Evolutionary conservation across 2,113 vertebrate species (phyloP).

Genomic region (Anser brachyrhynchus): DNA sequence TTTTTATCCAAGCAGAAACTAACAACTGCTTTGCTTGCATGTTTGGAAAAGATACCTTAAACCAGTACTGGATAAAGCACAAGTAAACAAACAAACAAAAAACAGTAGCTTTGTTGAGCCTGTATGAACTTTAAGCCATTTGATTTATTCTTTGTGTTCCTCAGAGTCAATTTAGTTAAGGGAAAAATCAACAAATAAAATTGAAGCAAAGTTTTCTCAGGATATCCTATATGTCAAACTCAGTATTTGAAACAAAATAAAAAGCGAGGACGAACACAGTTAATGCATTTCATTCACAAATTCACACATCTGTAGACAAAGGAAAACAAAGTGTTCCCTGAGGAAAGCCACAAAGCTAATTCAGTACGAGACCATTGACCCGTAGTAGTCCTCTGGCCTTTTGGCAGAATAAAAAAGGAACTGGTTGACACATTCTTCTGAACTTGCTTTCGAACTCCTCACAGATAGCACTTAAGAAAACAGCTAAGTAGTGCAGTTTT

Average conservation of each 20-base stretch:
- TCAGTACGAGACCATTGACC: not conserved
- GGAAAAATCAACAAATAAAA: not conserved
- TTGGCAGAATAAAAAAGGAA: not conserved
- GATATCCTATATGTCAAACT: not conserved
- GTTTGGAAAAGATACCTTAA: not conserved
- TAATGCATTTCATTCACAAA: not conserved
- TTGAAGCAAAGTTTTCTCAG: not conserved
- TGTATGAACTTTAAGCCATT: not conserved
- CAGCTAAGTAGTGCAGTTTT: not conserved
- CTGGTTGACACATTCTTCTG: not conserved
- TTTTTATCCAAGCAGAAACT: not conserved
- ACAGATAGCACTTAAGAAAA: not conserved
- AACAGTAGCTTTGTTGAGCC: not conserved
- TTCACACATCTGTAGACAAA: not conserved
- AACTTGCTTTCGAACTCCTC: not conserved
- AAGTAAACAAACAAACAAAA: not conserved
- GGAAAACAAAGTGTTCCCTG: not conserved
- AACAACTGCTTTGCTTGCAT: not conserved
- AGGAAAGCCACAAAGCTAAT: not conserved
- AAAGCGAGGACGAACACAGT: not conserved
- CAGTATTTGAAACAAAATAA: not conserved
- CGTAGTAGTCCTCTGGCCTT: not conserved
- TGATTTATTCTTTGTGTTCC: not conserved
- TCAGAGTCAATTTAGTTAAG: not conserved
- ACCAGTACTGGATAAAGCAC: not conserved